Conservation (phyloP, 1,140 invertebrate species). For the Forficula auricularia region DNA sequence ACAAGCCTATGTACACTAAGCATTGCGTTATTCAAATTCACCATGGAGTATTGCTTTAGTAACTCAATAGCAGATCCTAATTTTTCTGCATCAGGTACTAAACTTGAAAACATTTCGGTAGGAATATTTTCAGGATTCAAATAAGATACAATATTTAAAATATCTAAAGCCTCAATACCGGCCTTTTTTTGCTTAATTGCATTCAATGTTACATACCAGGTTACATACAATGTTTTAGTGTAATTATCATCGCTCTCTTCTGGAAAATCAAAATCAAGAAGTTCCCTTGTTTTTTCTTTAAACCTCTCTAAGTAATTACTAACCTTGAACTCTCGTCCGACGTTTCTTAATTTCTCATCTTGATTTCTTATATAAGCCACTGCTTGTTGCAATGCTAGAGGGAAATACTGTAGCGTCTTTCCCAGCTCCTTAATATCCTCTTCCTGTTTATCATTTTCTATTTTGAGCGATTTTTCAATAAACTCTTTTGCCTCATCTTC, state of each 20-base stretch:
- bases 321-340: conserved; percentile 1
- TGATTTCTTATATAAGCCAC: conserved; percentile 7
- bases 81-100: neutral
- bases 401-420: conserved; percentile 10
- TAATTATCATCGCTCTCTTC: conserved; percentile 8
- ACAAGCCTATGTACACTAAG: conserved; percentile 7
- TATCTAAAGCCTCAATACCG: conserved; percentile 10
- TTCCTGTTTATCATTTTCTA: conserved; percentile 5
- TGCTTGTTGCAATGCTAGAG: conserved; percentile 12
- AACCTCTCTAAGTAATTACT: conserved; percentile 8
- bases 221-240: conserved; percentile 11
- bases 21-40: neutral
- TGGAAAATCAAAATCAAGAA: conserved; percentile 7
- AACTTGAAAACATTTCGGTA: conserved; percentile 1
- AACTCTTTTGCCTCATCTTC: conserved; percentile 11
- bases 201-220: conserved; percentile 14
- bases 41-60: conserved; percentile 5
- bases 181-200: conserved; percentile 8
- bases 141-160: conserved; percentile 8
- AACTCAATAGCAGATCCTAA: neutral
- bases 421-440: conserved; percentile 8
- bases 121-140: conserved; percentile 6
- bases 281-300: conserved; percentile 8
- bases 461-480: conserved; percentile 11
- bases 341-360: conserved; percentile 5